A percentile compares a stretch with the other conserved stretches of the same genome.
Conservation (phyloP, 37 sponge, comb jelly and placozoan species). For the Geodia barretti region DNA sequence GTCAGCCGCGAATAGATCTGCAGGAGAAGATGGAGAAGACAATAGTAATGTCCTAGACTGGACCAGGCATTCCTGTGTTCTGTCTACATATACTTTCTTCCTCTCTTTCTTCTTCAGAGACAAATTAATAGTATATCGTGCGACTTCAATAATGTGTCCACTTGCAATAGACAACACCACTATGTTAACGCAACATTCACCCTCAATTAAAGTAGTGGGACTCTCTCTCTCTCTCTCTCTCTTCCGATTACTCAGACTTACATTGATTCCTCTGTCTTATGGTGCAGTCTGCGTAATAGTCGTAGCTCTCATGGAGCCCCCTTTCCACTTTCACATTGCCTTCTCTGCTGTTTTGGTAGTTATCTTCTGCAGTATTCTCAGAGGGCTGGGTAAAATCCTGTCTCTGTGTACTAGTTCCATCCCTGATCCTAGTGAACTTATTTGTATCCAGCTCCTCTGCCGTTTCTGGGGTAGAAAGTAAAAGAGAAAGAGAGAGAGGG, state of each 20-base stretch:
- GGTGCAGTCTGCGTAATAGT: constrained; percentile 92
- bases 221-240: constrained; percentile 8
- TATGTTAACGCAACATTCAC: not conserved
- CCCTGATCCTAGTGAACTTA: constrained; percentile 53
- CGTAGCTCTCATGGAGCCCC: constrained; percentile 89
- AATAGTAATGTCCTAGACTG: not conserved
- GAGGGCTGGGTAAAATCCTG: constrained; percentile 54
- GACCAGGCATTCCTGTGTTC: not conserved
- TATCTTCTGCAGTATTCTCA: constrained; percentile 4
- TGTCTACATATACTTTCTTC: not conserved
- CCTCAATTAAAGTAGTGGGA: too few species aligned
- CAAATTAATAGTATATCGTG: too few species aligned
- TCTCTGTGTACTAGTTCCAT: constrained; percentile 84
- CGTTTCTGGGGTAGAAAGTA: not conserved
- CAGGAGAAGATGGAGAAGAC: not conserved
- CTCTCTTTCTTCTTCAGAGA: too few species aligned
- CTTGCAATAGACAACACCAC: constrained; percentile 14
- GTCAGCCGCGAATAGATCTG: constrained; percentile 97
- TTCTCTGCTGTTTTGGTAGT: constrained; percentile 29
- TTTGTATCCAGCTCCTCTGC: not conserved
- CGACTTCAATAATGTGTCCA: not conserved
- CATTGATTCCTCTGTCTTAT: constrained; percentile 72
- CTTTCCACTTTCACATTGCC: constrained; percentile 40
- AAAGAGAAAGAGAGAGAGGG: too few species aligned
- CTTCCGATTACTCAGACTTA: too few species aligned